Conservation (phyloP, 2,797 vertebrate species). For the Hemibagrus guttatus region DNA sequence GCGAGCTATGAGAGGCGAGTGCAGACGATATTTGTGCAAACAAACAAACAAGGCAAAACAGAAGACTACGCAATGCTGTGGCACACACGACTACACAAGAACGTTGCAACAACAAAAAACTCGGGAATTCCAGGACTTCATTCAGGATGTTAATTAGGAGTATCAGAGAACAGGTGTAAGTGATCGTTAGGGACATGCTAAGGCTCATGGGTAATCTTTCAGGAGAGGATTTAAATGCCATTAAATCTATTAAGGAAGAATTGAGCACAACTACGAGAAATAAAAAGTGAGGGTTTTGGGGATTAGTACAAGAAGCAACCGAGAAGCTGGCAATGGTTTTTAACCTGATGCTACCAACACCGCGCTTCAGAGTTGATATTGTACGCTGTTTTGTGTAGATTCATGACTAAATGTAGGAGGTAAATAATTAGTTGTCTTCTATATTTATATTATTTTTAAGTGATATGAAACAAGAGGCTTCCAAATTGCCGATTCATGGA, state of each 20-base stretch:
- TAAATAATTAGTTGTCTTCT: neutral
- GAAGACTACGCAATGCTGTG: too few relatives aligned
- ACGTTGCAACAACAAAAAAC: too few relatives aligned
- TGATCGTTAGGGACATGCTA: too few relatives aligned
- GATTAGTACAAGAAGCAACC: neutral
- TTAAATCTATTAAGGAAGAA: neutral
- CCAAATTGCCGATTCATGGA: too few relatives aligned
- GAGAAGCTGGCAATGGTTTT: neutral
- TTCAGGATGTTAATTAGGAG: too few relatives aligned
- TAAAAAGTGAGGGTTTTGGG: neutral
- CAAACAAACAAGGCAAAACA: too few relatives aligned
- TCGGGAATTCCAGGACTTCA: fast-evolving
- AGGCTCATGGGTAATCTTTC: too few relatives aligned
- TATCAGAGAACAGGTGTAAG: too few relatives aligned
- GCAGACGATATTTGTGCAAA: too few relatives aligned
- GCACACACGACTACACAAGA: too few relatives aligned
- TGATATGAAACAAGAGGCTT: neutral
- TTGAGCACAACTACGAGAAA: neutral
- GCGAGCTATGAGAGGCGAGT: too few relatives aligned
- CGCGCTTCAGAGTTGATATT: neutral
- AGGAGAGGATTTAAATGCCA: neutral
- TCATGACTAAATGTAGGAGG: neutral
- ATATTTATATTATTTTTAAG: neutral
- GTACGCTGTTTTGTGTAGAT: neutral
- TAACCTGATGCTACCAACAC: neutral